Conservation (phyloP, 2,888 invertebrate genomes). For the Phragmatobia fuliginosa region DNA sequence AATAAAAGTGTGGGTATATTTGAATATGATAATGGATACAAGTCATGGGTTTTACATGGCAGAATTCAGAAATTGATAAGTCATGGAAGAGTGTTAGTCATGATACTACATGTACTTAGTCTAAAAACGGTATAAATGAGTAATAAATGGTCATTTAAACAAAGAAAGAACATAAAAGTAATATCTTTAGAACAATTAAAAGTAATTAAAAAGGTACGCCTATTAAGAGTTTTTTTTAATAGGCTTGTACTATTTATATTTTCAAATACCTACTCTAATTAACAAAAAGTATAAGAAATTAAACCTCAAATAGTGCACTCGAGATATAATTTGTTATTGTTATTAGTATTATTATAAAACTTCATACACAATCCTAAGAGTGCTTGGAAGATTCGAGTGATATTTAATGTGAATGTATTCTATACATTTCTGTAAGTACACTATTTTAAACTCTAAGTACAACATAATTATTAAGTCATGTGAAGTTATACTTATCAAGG, state of each 20-base stretch:
- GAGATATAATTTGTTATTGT: neutral
- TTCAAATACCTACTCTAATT: neutral
- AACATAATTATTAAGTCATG: neutral
- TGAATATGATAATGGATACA: neutral
- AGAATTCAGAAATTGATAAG: conserved; percentile 1
- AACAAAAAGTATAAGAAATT: neutral
- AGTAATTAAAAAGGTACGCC: neutral
- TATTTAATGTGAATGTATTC: neutral
- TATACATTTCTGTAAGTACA: neutral
- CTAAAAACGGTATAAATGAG: conserved; percentile 12
- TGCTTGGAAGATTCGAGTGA: neutral
- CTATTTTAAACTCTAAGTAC: neutral
- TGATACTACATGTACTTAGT: neutral
- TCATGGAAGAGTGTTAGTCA: neutral
- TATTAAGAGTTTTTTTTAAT: no score
- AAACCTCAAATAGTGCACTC: neutral
- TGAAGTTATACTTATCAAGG: neutral
- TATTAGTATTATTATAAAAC: neutral
- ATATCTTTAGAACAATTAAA: neutral
- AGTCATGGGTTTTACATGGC: neutral
- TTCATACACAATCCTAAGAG: neutral
- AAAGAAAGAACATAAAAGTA: neutral
- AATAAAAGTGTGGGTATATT: neutral
- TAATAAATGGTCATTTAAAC: conserved; percentile 10
- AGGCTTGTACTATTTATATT: neutral